Percentiles rank a stretch among this genome's conserved stretches.
Evolutionary conservation across 1,140 invertebrate genomes (phyloP).

Genomic region (Drosophila lini): DNA sequence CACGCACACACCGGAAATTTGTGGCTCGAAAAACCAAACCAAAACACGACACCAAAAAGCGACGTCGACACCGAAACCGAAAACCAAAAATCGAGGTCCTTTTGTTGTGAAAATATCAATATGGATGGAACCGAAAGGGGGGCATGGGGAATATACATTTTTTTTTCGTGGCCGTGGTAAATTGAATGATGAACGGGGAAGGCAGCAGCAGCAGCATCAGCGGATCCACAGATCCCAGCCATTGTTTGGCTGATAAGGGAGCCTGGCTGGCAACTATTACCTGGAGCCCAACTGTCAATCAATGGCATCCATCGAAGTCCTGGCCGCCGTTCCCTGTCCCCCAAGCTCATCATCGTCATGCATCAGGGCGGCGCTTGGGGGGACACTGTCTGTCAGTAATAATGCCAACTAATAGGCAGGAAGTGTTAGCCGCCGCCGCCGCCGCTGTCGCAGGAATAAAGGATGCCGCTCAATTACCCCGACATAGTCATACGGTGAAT

Average conservation of each 20-base stretch:
- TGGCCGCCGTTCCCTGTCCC: background rate
- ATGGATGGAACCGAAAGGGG: background rate
- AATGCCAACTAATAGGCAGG: constrained; percentile 67
- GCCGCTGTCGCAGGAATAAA: constrained; percentile 25
- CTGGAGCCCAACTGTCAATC: constrained; percentile 41
- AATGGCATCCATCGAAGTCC: constrained; percentile 27
- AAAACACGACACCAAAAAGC: constrained; percentile 47
- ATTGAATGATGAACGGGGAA: constrained; percentile 69
- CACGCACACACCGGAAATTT: constrained; percentile 61
- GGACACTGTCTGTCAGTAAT: constrained; percentile 43
- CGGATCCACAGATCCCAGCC: constrained; percentile 23
- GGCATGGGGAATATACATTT: too few relatives aligned
- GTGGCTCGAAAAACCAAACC: constrained; percentile 58
- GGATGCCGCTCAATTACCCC: constrained; percentile 78
- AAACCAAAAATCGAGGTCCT: constrained; percentile 21
- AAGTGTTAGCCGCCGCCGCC: constrained; percentile 55
- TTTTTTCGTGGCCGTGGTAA: constrained; percentile 32
- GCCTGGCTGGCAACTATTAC: constrained; percentile 46
- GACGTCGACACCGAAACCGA: constrained; percentile 7
- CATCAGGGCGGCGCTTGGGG: constrained; percentile 9
- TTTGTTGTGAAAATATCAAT: constrained; percentile 47
- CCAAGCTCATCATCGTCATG: constrained; percentile 20
- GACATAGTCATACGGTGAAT: constrained; percentile 85
- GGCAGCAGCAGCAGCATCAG: background rate
- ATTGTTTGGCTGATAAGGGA: constrained; percentile 56